phyloP scores from a whole-genome alignment of 2,888 invertebrate species.

The Drosophila percnosoma region DNA sequence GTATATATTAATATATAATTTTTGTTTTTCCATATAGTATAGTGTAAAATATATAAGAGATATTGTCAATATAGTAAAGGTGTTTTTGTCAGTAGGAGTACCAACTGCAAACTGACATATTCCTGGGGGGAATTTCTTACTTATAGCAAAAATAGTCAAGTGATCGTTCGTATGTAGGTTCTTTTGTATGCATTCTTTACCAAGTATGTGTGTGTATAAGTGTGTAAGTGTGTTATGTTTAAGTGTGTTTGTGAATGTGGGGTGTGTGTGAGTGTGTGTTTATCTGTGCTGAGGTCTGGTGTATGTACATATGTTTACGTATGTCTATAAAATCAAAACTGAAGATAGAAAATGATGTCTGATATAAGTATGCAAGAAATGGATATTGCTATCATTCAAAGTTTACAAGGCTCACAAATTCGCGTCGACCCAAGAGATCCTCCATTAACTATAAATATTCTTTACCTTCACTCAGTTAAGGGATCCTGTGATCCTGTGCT shows the following conservation, averaged over 20 bases:
- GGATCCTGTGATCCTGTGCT: conserved; percentile 4
- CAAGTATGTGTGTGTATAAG: conserved; percentile 39
- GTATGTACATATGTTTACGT: conserved; percentile 62
- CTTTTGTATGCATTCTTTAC: conserved; percentile 56
- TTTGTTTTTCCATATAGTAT: conserved; percentile 77
- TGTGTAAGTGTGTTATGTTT: not conserved
- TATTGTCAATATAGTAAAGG: conserved; percentile 85
- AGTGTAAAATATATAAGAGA: conserved; percentile 84
- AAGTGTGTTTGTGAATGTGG: conserved; percentile 24
- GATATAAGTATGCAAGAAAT: conserved; percentile 38
- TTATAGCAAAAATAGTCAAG: conserved; percentile 81
- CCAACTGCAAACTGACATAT: conserved; percentile 73
- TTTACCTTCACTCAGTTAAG: not conserved
- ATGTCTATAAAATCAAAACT: conserved; percentile 45
- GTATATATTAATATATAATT: conserved; percentile 79
- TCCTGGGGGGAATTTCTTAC: conserved; percentile 80
- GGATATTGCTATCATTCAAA: conserved; percentile 63
- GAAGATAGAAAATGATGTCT: conserved; percentile 47
- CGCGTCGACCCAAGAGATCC: conserved; percentile 27
- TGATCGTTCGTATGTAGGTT: conserved; percentile 76
- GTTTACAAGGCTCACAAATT: conserved; percentile 64
- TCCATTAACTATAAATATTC: not conserved
- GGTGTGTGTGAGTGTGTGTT: conserved; percentile 18
- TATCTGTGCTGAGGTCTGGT: conserved; percentile 30
- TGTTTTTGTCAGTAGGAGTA: conserved; percentile 80